Base-by-base conservation (phyloP, 2,797 vertebrate genomes). In the Parauchenoglanis ngamensis region DNA sequence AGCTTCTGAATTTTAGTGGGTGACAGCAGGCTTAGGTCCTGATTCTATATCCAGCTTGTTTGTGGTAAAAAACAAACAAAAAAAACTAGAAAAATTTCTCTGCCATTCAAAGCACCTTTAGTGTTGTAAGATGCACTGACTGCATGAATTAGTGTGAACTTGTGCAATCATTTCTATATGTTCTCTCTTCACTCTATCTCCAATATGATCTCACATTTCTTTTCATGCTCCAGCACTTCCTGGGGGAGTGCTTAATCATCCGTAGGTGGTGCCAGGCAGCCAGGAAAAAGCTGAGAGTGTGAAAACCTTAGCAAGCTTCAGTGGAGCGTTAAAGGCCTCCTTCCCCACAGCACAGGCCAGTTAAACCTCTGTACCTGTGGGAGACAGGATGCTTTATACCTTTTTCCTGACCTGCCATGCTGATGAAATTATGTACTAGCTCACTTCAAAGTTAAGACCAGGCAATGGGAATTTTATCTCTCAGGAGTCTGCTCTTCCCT, bases 241-340 rank as follows among this genome's bases (percentile, higher is more conserved):
- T 35, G 5, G 57, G 70, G 70, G 59, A 85, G 82, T 61, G 63
- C 82, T 87, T 84, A 59, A 87, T 73, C 70, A 87, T 44, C 67
- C 8, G 21, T 70, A 87, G 82, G 72, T 72, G 86, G 82, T 87
- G 73, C 73, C 73, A 87, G 40, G 61, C 17, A 87, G 52, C n/a
- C 67, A 35, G 73, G 61, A 84, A 84, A 87, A 57, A 79, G 86
- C 86, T 87, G 63, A 88, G 83, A 80, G 87, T 85, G 87, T 85
- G 83, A 81, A 88, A 88, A 81, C 76, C 77, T 88, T 81, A 63
- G 84, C 49, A 70, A 73, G 84, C 59, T 75, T 59, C 87, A 89
- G 56, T 80, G 80, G 40, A 89, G 86, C 28, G 25, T 78, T 68
- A 85, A 85, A 86, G 80, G 49, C 83, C 40, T 85, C 79, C n/a